Base-by-base conservation (phyloP, 2,888 invertebrate genomes). In the Seira ritae region DNA sequence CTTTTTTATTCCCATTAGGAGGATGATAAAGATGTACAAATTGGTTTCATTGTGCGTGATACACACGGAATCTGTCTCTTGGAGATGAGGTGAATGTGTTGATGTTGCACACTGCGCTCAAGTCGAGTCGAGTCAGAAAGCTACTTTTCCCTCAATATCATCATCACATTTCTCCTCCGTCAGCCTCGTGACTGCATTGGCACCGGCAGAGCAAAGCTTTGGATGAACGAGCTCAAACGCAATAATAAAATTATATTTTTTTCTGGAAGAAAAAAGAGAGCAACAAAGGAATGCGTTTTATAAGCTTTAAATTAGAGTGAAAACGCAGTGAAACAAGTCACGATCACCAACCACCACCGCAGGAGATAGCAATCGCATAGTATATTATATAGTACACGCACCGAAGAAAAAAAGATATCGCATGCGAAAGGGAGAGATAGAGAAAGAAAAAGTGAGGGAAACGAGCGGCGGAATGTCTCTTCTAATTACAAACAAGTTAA, bases 401-500 rank as follows among this genome's bases (percentile, higher is more conserved):
- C 31, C 31, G 31, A 8, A 66, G 23, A 3, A n/a, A 20, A 66
- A n/a, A 4, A 23, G 0, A 66, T 22, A 1, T 65, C 17, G 22
- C 1, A 1, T 65, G 10, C 10, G 65, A n/a, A 17, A 65, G 17
- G 65, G 65, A 65, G 23, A 15, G 23, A 22, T 20, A 20, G 68
- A 55, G 37, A 37, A 50, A 68, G 31, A 67, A 22, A 46, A 15
- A 68, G 67, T 0, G 6, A 42, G 20, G 72, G 73, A 31, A 31
- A 31, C 31, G 2, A 31, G 31, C 23, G 77, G 72, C 42, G 74
- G 80, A 85, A 85, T 85, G 84, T 85, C 81, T 81, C 78, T 81
- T 85, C 78, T 85, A 85, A 85, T 85, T 85, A 85, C 81, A 85
- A 81, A 85, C 84, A 85, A 85, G 84, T 85, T 85, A 85, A 85